Evolutionary conservation across 37 sponge, comb jelly and placozoan genomes (phyloP).

Genomic region (Diacarnus erythraeanus): DNA sequence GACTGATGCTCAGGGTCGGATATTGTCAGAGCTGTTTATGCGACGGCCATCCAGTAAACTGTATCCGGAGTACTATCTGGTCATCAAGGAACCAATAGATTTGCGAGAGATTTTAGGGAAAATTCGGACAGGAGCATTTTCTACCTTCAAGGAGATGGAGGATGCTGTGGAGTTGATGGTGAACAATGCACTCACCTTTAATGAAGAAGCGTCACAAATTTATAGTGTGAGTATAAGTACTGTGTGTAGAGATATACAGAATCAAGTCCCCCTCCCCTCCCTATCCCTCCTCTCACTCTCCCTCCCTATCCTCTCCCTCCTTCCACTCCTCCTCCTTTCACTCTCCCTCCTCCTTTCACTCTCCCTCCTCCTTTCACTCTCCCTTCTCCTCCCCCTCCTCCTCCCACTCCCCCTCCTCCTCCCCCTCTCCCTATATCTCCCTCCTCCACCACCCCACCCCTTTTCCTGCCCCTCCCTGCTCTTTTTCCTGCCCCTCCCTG

Average conservation of each 20-base stretch:
- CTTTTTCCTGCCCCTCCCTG: too few relatives aligned
- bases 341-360: too few relatives aligned
- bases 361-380: too few relatives aligned
- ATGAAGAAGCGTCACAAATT: conserved; percentile 67
- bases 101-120: conserved; percentile 64
- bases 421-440: too few relatives aligned
- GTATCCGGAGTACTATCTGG: conserved; percentile 81
- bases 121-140: conserved; percentile 38
- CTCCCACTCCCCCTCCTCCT: too few relatives aligned
- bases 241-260: too few relatives aligned
- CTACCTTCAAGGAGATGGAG: conserved; percentile 49
- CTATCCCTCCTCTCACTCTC: background rate
- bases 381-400: too few relatives aligned
- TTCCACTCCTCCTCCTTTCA: too few relatives aligned
- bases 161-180: conserved; percentile 68
- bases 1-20: conserved; percentile 48
- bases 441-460: too few relatives aligned
- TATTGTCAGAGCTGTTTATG: conserved; percentile 68
- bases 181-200: conserved; percentile 72
- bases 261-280: too few relatives aligned
- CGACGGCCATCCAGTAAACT: conserved; percentile 58
- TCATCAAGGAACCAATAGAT: conserved; percentile 78
- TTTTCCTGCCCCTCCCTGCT: too few relatives aligned
- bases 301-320: too few relatives aligned
- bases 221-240: conserved; percentile 46